Evolutionary conservation across 2,113 vertebrate species (phyloP), one percentile per base, ranked within the genome.

Genomic region (Oostethus manadensis): DNA sequence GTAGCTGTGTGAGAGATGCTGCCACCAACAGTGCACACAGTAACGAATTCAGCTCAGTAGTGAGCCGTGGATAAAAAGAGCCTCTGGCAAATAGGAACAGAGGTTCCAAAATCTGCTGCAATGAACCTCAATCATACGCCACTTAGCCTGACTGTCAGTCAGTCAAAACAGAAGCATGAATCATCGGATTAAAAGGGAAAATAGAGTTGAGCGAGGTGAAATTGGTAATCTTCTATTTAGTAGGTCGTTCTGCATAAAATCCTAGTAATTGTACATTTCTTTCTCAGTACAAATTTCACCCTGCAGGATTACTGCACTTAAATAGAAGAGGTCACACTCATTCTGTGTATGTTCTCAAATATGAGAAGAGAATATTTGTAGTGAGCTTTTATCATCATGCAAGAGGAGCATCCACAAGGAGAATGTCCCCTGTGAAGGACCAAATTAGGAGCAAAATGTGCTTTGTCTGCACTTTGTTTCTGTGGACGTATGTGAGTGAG

Each of bases 51-150:
- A 66, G 54, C 70, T 67, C 73, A 51, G 63, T 74, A 66, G 56
- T 42, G 55, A 79, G 79, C 58, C 56, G 73, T 58, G 57, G 59
- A 71, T 58, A 73, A 60, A 76, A 73, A 71, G 76, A 70, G 77
- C 85, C 82, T 78, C 60, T 6, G 77, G 83, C 82, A 76, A 83
- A 73, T 59, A 74, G 8, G 56, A 80, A 80, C 77, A 83, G 67
- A 76, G 77, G 68, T 76, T 78, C 66, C 77, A 67, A 79, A 84
- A 83, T 84, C 70, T 82, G 79, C 77, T 59, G 78, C 73, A 78
- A 77, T 83, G 71, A 80, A 66, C 64, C 78, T 84, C 80, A 80
- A 82, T 86, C 84, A 83, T 64, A 70, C 29, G 56, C 68, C 73
- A 68, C 71, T 83, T 79, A 84, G 67, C 55, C 70, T 84, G 70